phyloP scores from a whole-genome alignment of 2,797 vertebrate species.

The Simalia tracyae region DNA sequence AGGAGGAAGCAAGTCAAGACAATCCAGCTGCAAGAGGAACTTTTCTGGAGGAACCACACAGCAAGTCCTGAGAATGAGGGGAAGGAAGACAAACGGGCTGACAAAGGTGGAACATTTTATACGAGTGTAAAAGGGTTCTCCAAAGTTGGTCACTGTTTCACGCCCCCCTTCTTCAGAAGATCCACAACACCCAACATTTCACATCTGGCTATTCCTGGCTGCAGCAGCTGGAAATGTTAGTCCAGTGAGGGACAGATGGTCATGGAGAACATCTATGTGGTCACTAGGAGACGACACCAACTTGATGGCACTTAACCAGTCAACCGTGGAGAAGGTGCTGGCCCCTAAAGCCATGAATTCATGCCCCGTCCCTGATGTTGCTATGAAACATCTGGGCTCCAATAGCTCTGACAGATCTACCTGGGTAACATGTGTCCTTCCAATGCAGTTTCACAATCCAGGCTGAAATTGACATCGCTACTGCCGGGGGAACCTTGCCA shows the following conservation, averaged over 20 bases:
- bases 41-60: neutral
- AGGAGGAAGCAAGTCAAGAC: neutral
- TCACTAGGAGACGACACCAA: too few relatives aligned
- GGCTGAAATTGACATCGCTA: too few relatives aligned
- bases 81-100: neutral
- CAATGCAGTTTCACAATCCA: too few relatives aligned
- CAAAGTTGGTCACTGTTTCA: neutral
- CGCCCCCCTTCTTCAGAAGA: neutral
- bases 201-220: neutral
- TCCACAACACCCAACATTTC: neutral
- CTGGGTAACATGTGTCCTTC: too few relatives aligned
- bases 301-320: neutral
- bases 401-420: too few relatives aligned
- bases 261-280: neutral
- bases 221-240: neutral
- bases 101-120: neutral
- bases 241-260: neutral
- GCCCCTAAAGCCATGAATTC: neutral
- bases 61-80: neutral
- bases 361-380: too few relatives aligned
- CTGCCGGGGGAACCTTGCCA: neutral
- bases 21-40: neutral
- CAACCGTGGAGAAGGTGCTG: neutral
- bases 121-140: neutral
- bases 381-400: too few relatives aligned